These are phyloP conservation scores for Etheostoma nigrum DNA, from an alignment of 2,797 vertebrate genomes.

Conservation along the genomic window DNA sequence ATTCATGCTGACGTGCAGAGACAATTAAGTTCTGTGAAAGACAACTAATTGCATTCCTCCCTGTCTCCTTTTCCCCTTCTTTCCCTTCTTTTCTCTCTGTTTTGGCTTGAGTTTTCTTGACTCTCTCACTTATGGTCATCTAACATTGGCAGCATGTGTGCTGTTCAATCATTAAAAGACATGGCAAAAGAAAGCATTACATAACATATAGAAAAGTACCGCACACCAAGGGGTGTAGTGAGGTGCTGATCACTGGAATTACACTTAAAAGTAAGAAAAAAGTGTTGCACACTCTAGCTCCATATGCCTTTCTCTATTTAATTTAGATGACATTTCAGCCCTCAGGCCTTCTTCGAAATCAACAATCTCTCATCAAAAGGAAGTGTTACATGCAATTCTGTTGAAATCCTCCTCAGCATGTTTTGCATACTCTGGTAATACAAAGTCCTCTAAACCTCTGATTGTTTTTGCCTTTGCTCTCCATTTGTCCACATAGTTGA, in stretches of 20 bases:
- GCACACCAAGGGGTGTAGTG: too few species aligned
- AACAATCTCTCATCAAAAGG: neutral
- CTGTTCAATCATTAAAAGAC: slow-evolving; percentile 8
- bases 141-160: neutral
- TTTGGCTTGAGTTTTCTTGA: slow-evolving; percentile 11
- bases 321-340: too few species aligned
- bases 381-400: neutral
- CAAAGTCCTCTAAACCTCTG: slow-evolving; percentile 34
- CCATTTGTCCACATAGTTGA: slow-evolving; percentile 48
- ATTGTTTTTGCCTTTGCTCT: slow-evolving; percentile 45
- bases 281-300: too few species aligned
- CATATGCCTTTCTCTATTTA: too few species aligned
- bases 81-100: slow-evolving; percentile 4
- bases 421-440: slow-evolving; percentile 1
- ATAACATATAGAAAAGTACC: neutral
- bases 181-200: neutral
- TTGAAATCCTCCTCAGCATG: slow-evolving; percentile 13
- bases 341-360: too few species aligned
- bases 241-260: too few species aligned
- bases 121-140: neutral
- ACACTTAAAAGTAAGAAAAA: too few species aligned
- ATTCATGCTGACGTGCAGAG: slow-evolving; percentile 64
- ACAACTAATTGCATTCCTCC: slow-evolving; percentile 57
- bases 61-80: slow-evolving; percentile 28
- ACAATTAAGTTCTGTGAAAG: slow-evolving; percentile 61